phyloP scores from a whole-genome alignment of 2,888 invertebrate species.

The Augochlorella aurata region DNA sequence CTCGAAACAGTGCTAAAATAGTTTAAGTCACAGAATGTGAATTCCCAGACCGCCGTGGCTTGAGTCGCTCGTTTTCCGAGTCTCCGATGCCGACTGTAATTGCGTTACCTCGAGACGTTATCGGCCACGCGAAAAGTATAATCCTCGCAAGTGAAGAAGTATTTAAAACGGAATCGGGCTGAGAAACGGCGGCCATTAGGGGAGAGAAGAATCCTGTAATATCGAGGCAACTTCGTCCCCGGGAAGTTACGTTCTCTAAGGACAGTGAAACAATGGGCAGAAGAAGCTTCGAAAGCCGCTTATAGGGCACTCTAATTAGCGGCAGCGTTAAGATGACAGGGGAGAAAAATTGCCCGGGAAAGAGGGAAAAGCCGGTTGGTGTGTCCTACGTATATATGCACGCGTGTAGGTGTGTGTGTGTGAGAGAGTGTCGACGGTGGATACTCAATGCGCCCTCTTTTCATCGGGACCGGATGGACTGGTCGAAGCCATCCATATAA shows the following conservation, averaged over 20 bases:
- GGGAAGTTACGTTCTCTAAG: constrained; percentile 31
- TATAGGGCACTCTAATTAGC: constrained; percentile 49
- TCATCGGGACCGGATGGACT: neutral
- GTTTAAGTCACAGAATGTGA: too few relatives aligned
- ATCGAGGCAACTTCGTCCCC: constrained; percentile 29
- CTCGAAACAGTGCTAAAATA: too few relatives aligned
- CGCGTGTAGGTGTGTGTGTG: neutral
- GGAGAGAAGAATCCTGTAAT: constrained; percentile 5
- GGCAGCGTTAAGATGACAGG: constrained; percentile 18
- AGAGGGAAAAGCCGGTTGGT: neutral
- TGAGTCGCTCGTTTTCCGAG: neutral
- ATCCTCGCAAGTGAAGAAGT: neutral
- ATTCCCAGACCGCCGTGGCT: too few relatives aligned
- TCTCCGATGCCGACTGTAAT: neutral
- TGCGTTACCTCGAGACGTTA: neutral
- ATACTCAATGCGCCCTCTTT: neutral
- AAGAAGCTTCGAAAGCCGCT: constrained; percentile 40
- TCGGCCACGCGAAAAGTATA: neutral
- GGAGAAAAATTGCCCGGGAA: constrained; percentile 27
- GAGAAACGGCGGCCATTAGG: neutral
- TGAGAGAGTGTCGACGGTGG: neutral
- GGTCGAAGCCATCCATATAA: constrained; percentile 30
- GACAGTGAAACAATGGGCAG: constrained; percentile 40
- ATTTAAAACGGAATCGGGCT: neutral
- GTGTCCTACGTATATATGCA: neutral